phyloP scores from a whole-genome alignment of 2,113 vertebrate genomes.

The Tichodroma muraria region DNA sequence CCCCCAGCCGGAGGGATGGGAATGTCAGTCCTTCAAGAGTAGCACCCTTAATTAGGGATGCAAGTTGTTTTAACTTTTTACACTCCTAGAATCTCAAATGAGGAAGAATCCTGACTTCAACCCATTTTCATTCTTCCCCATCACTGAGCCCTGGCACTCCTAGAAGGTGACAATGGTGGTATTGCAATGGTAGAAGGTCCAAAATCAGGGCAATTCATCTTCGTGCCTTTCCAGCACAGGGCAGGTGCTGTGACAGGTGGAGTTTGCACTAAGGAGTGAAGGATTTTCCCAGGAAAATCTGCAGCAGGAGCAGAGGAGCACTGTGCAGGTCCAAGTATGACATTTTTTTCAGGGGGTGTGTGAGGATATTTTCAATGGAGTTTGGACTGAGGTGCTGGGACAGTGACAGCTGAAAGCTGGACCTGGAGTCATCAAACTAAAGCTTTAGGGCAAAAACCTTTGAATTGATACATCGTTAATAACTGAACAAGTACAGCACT shows the following conservation, averaged over 20 bases:
- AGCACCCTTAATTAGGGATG: background rate
- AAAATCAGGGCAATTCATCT: background rate
- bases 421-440: background rate
- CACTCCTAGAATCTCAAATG: background rate
- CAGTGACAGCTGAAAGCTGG: background rate
- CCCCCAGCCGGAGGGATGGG: background rate
- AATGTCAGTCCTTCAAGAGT: background rate
- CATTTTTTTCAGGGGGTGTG: rapidly evolving
- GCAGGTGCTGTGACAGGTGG: background rate
- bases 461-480: rapidly evolving
- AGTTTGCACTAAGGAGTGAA: background rate
- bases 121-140: background rate
- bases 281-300: background rate
- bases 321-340: background rate
- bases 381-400: background rate
- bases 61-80: background rate
- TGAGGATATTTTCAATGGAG: background rate
- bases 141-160: background rate
- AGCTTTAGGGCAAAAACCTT: background rate
- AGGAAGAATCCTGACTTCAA: background rate
- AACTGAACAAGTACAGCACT: background rate
- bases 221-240: rapidly evolving
- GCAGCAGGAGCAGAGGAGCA: background rate
- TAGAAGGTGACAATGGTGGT: rapidly evolving
- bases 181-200: rapidly evolving